Base-by-base conservation (phyloP, 2,797 vertebrate species). In the Gouania willdenowi region DNA sequence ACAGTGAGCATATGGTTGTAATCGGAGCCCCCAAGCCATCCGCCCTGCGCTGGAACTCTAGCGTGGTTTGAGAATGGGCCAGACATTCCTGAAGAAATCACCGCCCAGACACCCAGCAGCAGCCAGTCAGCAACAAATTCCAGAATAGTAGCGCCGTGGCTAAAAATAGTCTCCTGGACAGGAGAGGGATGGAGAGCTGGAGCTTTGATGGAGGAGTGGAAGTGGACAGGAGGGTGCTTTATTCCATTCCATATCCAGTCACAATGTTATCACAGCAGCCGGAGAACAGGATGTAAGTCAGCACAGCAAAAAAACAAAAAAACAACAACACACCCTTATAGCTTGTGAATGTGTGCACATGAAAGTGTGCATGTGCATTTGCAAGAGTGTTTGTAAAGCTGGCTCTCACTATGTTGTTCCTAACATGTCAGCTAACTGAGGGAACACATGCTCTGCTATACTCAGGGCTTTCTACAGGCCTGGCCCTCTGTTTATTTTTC, bases 11-110 rank as follows among this genome's bases (percentile, higher is more conserved):
- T 38, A 45, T 45, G 70, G 84, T 83, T 90, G 89, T 86, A 92
- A 88, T 90, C 87, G 79, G 75, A 84, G 84, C 79, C 49, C n/a
- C 67, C 41, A 68, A 81, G 82, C 88, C 87, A 86, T 90, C 79
- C 65, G 74, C 85, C 79, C 66, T 84, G 83, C 57, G 60, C 82
- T 79, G 89, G 72, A 85, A 84, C 89, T 93, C 89, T 91, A 85
- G 90, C 87, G 92, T 88, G 92, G 92, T 85, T 93, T 94, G 93
- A 93, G 82, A 59, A 32, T 57, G 71, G 88, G 92, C 93, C 93
- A 97, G 85, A 91, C 90, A 93, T 94, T 91, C 92, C 91, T 91
- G 88, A 91, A 91, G 92, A 90, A 92, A 94, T 92, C 90, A 88
- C 90, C 88, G 88, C 91, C 88, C 92, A 93, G 91, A 92, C 91